Base-by-base conservation (phyloP, 2,888 invertebrate species). In the Leptodirus hochenwartii region DNA sequence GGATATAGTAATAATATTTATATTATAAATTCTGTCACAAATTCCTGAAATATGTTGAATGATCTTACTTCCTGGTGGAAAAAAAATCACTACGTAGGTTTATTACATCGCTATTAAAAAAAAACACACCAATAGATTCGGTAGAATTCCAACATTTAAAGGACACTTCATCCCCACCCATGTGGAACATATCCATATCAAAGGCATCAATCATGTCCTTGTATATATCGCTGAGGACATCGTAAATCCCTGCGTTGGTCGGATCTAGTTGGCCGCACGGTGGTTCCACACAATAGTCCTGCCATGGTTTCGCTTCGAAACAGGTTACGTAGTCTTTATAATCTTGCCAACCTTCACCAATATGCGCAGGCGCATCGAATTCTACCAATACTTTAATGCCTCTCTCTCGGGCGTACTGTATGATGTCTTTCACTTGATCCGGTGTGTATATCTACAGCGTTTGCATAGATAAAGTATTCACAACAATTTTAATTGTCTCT, bases 361-460 rank as follows among this genome's bases (percentile, higher is more conserved):
- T 81, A 49, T 87, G 87, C 34, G 85, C 84, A 1, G 90, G 90
- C 30, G 84, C 82, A 52, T 90, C 88, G 46, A 88, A 80, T 59
- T 93, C 93, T 0, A 91, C 90, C 44, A 93, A 50, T 6, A 93
- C 76, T 22, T 85, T 66, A 30, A 93, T 73, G 0, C 90, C 91
- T 27, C 82, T 63, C 15, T 65, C 57, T 12, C 69, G 52, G 0
- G 72, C 84, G 44, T 66, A 80, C 25, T 72, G 61, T 2, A 84
- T 65, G 22, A 71, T 56, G 33, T 65, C 66, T 3, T 46, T 46
- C n/a, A 72, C 59, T 25, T 59, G 58, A 26, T 58, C 45, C 32
- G 60, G 59, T 0, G 60, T 63, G n/a, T n/a, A n/a, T n/a, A n/a
- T n/a, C n/a, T n/a, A n/a, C n/a, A n/a, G n/a, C n/a, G n/a, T n/a